Percentiles rank a stretch among this genome's conserved stretches.
These are phyloP conservation scores for Neosilurus mollespiculum DNA, from an alignment of 2,797 vertebrate genomes.

Conservation along the genomic window DNA sequence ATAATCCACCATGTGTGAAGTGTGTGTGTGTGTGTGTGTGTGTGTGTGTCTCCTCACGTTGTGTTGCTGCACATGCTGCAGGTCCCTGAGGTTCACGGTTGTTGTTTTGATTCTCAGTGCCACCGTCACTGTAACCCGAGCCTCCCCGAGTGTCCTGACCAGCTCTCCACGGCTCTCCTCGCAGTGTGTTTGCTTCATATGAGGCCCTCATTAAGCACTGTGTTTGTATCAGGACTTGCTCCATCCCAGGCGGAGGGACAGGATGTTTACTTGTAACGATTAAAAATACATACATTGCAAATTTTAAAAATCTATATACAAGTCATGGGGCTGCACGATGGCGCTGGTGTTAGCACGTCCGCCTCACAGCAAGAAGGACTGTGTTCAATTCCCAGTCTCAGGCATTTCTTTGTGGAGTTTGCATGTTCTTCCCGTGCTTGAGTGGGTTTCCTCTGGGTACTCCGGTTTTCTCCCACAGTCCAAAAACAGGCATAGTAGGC, in stretches of 20 bases:
- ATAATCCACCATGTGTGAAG: conserved; percentile 8
- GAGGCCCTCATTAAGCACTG: conserved; percentile 36
- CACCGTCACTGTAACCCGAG: conserved; percentile 59
- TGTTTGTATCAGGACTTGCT: background rate
- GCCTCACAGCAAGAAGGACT: too few species aligned
- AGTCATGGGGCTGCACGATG: too few species aligned
- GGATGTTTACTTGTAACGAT: background rate
- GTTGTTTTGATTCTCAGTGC: conserved; percentile 56
- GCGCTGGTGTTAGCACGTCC: too few species aligned
- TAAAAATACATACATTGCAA: background rate
- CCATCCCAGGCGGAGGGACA: background rate
- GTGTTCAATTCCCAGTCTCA: too few species aligned
- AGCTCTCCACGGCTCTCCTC: conserved; percentile 14
- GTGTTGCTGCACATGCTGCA: conserved; percentile 8
- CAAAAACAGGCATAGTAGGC: too few species aligned
- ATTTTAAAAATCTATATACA: background rate
- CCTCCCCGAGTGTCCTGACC: conserved; percentile 55
- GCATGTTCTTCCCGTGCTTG: too few species aligned
- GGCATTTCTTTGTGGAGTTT: too few species aligned
- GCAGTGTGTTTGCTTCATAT: conserved; percentile 28
- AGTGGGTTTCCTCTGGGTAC: too few species aligned
- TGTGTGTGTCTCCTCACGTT: background rate
- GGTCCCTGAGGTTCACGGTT: conserved; percentile 37
- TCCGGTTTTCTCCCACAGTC: too few species aligned
- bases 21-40: background rate